These are phyloP conservation scores for Ptychochromis oligacanthus DNA, from an alignment of 2,113 vertebrate genomes.

Conservation along the genomic window DNA sequence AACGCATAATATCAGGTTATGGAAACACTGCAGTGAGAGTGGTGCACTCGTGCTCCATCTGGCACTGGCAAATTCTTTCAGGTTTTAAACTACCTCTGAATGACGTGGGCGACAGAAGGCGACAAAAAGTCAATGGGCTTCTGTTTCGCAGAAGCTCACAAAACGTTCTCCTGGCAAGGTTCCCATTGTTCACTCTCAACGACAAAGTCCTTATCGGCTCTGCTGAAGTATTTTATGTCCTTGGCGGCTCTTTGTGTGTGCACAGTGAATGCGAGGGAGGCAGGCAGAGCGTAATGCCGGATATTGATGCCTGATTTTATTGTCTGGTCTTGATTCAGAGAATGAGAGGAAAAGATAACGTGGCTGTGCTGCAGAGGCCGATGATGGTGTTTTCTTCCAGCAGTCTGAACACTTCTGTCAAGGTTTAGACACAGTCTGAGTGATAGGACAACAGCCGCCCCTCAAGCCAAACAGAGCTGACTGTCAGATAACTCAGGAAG, in stretches of 20 bases:
- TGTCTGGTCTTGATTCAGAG: neutral
- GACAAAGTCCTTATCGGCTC: neutral
- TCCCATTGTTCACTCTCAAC: neutral
- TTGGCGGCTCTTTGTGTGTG: neutral
- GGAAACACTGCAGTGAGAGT: neutral
- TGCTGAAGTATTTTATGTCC: neutral
- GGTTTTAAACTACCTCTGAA: constrained; percentile 3
- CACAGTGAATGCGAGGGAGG: neutral
- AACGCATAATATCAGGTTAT: neutral
- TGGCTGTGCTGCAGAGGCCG: neutral
- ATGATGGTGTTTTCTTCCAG: neutral
- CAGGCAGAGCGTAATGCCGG: neutral
- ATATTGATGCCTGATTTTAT: neutral
- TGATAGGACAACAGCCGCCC: neutral
- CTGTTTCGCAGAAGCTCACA: neutral
- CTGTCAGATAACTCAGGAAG: neutral
- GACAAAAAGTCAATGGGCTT: neutral
- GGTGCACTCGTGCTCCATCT: neutral
- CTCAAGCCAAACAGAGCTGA: neutral
- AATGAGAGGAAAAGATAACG: neutral
- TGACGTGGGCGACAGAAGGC: neutral
- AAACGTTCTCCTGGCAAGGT: neutral
- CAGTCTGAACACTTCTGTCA: neutral
- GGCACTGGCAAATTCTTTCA: neutral
- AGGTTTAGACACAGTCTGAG: neutral